Base-by-base conservation (phyloP, 1,140 invertebrate genomes). In the Littorina saxatilis region DNA sequence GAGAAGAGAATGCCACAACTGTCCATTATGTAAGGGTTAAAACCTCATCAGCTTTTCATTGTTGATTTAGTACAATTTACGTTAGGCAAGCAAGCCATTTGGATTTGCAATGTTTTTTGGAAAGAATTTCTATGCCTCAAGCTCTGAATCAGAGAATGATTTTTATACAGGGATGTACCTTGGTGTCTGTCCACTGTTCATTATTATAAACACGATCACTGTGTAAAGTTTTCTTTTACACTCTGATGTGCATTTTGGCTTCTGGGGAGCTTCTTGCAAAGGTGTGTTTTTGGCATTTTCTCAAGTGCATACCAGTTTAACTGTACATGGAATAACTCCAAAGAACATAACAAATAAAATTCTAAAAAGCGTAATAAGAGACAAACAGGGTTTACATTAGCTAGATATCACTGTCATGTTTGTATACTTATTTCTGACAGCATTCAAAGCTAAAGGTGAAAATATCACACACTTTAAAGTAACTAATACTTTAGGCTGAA, bases 121-220 rank as follows among this genome's bases (percentile, higher is more conserved):
- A 23, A 15, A 17, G 3, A 43, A 20, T 73, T 35, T 40, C 39
- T 17, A 9, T 39, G n/a, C 35, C 70, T 17, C 20, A n/a, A n/a
- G 15, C 76, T 78, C 76, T 78, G 76, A 78, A 78, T 78, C 76
- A 78, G 76, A 78, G 2, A 50, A 37, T 29, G 15, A 47, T 40
- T 7, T 72, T 40, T 40, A 43, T 29, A 35, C 43, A 52, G 70
- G 5, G 27, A 23, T 61, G 7, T 23, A 61, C 27, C 4, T 23
- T 61, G n/a, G n/a, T 23, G 9, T 29, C 58, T n/a, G 27, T n/a
- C 5, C 23, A 23, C 27, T 61, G 20, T 61, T 11, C 9, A 13
- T 61, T 61, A 61, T 66, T 63, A n/a, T n/a, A n/a, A n/a, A n/a
- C 2, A 4, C 52, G 7, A 77, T 55, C 55, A 78, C 27, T 55